Evolutionary conservation across 2,113 vertebrate genomes (phyloP).

Genomic region (Pachycephala philippinensis): DNA sequence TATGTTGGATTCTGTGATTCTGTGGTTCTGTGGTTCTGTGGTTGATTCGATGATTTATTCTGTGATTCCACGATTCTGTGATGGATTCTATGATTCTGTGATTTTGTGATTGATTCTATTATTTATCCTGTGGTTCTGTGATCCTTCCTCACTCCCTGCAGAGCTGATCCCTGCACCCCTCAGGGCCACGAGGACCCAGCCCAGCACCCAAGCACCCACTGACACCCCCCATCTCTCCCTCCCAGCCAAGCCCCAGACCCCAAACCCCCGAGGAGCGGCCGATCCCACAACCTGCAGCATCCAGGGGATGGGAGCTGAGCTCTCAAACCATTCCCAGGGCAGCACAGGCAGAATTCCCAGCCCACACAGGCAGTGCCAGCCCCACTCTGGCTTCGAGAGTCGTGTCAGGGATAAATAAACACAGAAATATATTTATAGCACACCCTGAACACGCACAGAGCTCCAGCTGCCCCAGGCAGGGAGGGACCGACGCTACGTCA

Average conservation of each 20-base stretch:
- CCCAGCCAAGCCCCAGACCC: not conserved
- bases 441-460: not conserved
- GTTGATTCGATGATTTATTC: not conserved
- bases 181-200: accelerated
- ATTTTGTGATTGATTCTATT: no score
- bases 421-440: not conserved
- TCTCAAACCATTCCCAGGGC: not conserved
- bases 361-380: not conserved
- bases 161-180: not conserved
- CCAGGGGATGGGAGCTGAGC: accelerated
- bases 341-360: not conserved
- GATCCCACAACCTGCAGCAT: accelerated
- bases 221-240: not conserved
- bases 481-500: not conserved
- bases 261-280: accelerated
- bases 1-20: not conserved
- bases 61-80: not conserved
- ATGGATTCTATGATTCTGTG: no score
- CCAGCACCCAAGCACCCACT: not conserved
- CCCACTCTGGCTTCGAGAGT: not conserved
- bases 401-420: accelerated
- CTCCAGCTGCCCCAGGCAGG: not conserved
- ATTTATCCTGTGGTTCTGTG: no score
- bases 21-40: not conserved
- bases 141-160: not conserved